Conservation (phyloP, 2,113 vertebrate species). For the Nerophis lumbriciformis region DNA sequence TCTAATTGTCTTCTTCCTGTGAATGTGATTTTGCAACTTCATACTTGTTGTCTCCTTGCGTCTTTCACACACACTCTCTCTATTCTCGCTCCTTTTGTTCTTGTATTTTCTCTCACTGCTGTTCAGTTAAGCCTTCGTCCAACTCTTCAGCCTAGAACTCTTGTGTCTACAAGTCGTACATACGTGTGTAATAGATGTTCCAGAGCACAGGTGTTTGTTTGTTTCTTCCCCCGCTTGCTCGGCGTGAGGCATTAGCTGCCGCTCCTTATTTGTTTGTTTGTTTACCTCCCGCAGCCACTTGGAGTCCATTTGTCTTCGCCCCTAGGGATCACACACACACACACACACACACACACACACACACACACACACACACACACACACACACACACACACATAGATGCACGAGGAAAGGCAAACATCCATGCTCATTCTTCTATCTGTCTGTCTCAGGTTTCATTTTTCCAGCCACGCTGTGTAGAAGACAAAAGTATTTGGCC, state of each 20-base stretch:
- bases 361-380: neutral
- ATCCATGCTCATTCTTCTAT: neutral
- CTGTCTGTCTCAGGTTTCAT: constrained; percentile 4
- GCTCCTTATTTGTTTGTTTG: constrained; percentile 67
- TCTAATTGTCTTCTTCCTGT: neutral
- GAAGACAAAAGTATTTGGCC: no score
- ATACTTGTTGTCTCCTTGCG: constrained; percentile 6
- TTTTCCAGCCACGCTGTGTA: neutral
- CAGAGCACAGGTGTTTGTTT: constrained; percentile 6
- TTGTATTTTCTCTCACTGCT: constrained; percentile 14
- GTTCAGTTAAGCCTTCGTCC: constrained; percentile 7
- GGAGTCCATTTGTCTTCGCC: constrained; percentile 62
- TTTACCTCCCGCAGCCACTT: constrained; percentile 64
- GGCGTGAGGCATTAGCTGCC: constrained; percentile 35
- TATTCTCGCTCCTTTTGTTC: constrained; percentile 38
- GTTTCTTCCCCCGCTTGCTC: constrained; percentile 5
- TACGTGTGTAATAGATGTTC: constrained; percentile 22
- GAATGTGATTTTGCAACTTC: constrained; percentile 13
- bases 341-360: neutral
- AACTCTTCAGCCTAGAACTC: constrained; percentile 8
- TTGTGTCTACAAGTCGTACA: constrained; percentile 4
- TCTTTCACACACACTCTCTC: constrained; percentile 18
- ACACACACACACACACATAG: constrained; percentile 5
- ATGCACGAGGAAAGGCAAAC: neutral
- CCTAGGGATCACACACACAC: constrained; percentile 37